Percentiles rank a stretch among this genome's conserved stretches.
These are phyloP conservation scores for Sebastes vulpes DNA, from an alignment of 2,797 vertebrate genomes.

Conservation along the genomic window DNA sequence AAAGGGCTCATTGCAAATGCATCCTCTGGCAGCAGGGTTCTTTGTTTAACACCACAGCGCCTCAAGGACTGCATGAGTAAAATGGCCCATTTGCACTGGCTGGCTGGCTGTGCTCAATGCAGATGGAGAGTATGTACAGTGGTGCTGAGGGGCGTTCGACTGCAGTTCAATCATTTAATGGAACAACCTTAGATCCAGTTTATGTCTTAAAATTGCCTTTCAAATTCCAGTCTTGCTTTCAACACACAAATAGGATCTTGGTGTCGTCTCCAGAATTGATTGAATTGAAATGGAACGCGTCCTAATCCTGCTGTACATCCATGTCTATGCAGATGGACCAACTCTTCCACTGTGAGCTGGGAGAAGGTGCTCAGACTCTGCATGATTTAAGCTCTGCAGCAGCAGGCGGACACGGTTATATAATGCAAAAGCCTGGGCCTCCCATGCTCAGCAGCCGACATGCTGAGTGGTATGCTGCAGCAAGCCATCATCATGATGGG, in stretches of 20 bases:
- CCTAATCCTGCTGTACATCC: conserved; percentile 70
- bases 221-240: conserved; percentile 28
- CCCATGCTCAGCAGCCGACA: conserved; percentile 81
- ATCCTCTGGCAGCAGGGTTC: conserved; percentile 26
- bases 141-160: conserved; percentile 64
- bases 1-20: conserved; percentile 54
- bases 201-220: conserved; percentile 40
- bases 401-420: conserved; percentile 75
- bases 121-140: conserved; percentile 77
- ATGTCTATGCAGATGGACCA: conserved; percentile 79
- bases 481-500: conserved; percentile 73
- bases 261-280: conserved; percentile 52
- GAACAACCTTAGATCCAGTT: conserved; percentile 48
- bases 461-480: conserved; percentile 82
- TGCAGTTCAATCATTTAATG: conserved; percentile 64
- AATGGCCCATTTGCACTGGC: conserved; percentile 57
- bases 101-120: conserved; percentile 74
- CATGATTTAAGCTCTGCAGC: conserved; percentile 80
- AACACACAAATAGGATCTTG: conserved; percentile 60
- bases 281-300: conserved; percentile 69
- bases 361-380: conserved; percentile 81
- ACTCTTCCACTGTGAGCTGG: conserved; percentile 70
- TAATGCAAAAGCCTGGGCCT: conserved; percentile 81
- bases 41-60: conserved; percentile 32
- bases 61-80: conserved; percentile 50